Evolutionary conservation across 2,113 vertebrate genomes (phyloP).

Genomic region (Calidris pugnax): DNA sequence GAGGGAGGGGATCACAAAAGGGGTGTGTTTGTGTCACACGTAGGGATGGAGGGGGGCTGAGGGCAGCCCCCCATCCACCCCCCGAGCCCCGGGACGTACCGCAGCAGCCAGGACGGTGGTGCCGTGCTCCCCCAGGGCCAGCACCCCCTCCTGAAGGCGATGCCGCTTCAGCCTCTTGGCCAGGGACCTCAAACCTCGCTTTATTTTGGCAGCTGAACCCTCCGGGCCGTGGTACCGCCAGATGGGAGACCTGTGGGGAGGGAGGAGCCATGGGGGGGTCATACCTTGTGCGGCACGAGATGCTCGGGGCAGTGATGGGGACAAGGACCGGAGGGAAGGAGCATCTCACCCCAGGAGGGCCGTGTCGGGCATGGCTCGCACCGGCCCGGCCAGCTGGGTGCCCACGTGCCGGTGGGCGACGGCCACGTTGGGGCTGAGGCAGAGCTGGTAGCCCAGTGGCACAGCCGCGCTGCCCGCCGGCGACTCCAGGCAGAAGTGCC

Average conservation of each 20-base stretch:
- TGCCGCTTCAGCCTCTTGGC: slow-evolving; percentile 81
- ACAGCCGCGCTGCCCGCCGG: slow-evolving; percentile 66
- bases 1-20: not conserved
- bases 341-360: slow-evolving; percentile 75
- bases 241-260: slow-evolving; percentile 74
- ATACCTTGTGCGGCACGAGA: fast-evolving
- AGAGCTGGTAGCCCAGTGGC: slow-evolving; percentile 83
- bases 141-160: slow-evolving; percentile 80
- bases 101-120: slow-evolving; percentile 78
- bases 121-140: slow-evolving; percentile 84
- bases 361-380: slow-evolving; percentile 72
- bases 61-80: fast-evolving
- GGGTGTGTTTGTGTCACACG: fast-evolving
- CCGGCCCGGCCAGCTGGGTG: slow-evolving; percentile 46
- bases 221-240: slow-evolving; percentile 77
- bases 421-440: slow-evolving; percentile 75
- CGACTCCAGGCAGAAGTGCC: slow-evolving; percentile 84
- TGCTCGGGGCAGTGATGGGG: fast-evolving
- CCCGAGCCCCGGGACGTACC: slow-evolving; percentile 23
- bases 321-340: not conserved
- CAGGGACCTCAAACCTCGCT: slow-evolving; percentile 82
- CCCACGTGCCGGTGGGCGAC: slow-evolving; percentile 74
- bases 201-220: slow-evolving; percentile 79
- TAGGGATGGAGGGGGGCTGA: not conserved
- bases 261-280: fast-evolving